phyloP scores from a whole-genome alignment of 2,888 invertebrate genomes.

The Eupeodes latifasciatus region DNA sequence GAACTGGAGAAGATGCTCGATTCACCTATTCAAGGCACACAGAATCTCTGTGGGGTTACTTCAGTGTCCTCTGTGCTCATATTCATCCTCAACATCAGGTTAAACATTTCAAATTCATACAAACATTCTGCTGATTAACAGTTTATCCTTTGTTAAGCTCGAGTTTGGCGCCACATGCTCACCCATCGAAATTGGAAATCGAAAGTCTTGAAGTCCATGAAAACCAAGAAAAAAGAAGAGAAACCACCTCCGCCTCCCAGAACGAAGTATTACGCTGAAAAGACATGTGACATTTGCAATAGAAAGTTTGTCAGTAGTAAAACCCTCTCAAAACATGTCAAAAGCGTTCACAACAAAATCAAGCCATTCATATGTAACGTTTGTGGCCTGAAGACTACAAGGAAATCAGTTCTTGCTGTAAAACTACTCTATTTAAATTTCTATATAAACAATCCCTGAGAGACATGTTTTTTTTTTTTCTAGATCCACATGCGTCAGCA shows the following conservation, averaged over 20 bases:
- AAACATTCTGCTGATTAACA: slow-evolving; percentile 7
- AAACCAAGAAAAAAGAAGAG: slow-evolving; percentile 68
- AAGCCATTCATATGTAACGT: slow-evolving; percentile 90
- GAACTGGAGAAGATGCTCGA: slow-evolving; percentile 88
- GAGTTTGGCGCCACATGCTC: slow-evolving; percentile 87
- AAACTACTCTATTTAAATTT: slow-evolving; percentile 52
- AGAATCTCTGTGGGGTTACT: slow-evolving; percentile 86
- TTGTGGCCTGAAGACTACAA: slow-evolving; percentile 89
- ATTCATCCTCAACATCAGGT: slow-evolving; percentile 85
- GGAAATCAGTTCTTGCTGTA: slow-evolving; percentile 89
- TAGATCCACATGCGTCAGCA: slow-evolving; percentile 90
- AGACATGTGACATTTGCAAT: slow-evolving; percentile 88
- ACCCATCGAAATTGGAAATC: slow-evolving; percentile 85
- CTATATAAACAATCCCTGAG: neutral
- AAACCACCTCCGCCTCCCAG: slow-evolving; percentile 77
- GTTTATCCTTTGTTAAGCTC: slow-evolving; percentile 82
- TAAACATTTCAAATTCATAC: slow-evolving; percentile 39
- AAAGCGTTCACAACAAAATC: slow-evolving; percentile 89
- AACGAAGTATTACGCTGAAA: slow-evolving; percentile 86
- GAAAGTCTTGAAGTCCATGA: slow-evolving; percentile 80
- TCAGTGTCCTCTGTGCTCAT: slow-evolving; percentile 86
- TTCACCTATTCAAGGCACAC: slow-evolving; percentile 89
- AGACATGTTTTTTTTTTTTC: slow-evolving; percentile 36
- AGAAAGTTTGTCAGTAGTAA: slow-evolving; percentile 89
- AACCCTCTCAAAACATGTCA: slow-evolving; percentile 88